Percentiles rank a stretch among this genome's conserved stretches.
Evolutionary conservation across 2,888 invertebrate species (phyloP).

Genomic region (Bimastos eiseni): DNA sequence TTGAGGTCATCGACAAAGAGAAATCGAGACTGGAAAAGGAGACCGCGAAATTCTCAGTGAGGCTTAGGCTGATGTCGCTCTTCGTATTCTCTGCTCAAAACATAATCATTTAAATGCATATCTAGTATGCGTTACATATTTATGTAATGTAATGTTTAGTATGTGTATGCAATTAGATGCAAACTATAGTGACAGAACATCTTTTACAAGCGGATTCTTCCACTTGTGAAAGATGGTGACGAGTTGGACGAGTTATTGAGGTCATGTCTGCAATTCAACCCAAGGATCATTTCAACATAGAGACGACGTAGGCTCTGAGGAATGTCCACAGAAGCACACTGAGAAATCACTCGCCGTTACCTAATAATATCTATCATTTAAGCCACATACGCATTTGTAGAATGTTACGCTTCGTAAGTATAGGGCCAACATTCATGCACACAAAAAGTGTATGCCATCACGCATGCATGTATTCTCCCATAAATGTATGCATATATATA

Average conservation of each 20-base stretch:
- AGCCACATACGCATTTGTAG: not conserved
- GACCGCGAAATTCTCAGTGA: not conserved
- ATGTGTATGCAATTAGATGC: not conserved
- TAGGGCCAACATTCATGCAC: too few species aligned
- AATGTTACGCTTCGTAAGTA: too few species aligned
- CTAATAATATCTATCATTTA: not conserved
- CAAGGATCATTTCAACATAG: not conserved
- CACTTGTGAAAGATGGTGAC: not conserved
- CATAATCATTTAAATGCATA: not conserved
- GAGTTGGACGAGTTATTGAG: not conserved
- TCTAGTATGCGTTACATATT: not conserved
- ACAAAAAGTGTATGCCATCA: too few species aligned
- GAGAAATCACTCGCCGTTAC: not conserved
- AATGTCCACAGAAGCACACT: not conserved
- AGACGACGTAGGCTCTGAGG: not conserved
- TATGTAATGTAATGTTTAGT: too few species aligned
- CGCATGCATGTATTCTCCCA: too few species aligned
- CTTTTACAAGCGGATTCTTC: not conserved
- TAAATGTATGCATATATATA: not conserved
- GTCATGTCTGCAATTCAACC: not conserved
- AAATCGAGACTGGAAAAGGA: conserved; percentile 24
- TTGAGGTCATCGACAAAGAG: conserved; percentile 29
- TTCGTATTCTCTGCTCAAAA: not conserved
- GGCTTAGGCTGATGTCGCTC: not conserved
- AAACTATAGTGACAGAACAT: not conserved